A percentile compares a stretch with the other conserved stretches of the same genome.
Conservation (phyloP, 2,888 invertebrate genomes). For the Apotomis betuletana region DNA sequence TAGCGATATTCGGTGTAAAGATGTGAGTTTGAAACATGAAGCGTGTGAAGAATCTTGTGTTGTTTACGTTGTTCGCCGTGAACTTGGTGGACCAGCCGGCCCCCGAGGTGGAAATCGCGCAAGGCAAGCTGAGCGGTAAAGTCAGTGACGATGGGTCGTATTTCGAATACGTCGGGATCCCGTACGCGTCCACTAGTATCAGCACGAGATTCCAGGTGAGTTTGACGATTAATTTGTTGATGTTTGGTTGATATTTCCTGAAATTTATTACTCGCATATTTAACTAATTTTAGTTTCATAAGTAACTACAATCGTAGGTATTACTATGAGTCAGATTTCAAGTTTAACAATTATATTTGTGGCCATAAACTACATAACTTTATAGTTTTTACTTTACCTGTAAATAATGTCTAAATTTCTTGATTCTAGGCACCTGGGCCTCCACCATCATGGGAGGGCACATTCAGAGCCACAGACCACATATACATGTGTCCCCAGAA, state of each 20-base stretch:
- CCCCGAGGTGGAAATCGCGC: conserved; percentile 41
- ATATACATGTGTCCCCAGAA: conserved; percentile 66
- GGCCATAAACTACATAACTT: no score
- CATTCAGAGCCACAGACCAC: conserved; percentile 68
- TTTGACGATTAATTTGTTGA: conserved; percentile 17
- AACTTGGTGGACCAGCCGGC: conserved; percentile 45
- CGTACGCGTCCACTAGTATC: conserved; percentile 42
- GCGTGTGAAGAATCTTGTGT: conserved; percentile 32
- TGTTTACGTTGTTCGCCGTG: conserved; percentile 42
- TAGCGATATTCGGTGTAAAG: not conserved
- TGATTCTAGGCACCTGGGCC: conserved; percentile 68
- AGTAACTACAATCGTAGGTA: no score
- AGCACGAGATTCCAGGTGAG: conserved; percentile 60
- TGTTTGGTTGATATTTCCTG: not conserved
- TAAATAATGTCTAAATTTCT: no score
- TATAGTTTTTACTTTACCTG: no score
- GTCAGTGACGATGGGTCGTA: conserved; percentile 44
- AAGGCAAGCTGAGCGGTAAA: conserved; percentile 42
- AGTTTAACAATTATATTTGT: no score
- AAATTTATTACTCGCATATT: not conserved
- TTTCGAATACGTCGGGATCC: conserved; percentile 46
- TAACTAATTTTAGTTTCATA: not conserved
- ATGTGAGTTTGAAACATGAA: conserved; percentile 31
- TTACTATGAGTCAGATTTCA: no score
- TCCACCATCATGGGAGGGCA: conserved; percentile 70